Base-by-base conservation (phyloP, 2,797 vertebrate species). In the Siniperca obscura region DNA sequence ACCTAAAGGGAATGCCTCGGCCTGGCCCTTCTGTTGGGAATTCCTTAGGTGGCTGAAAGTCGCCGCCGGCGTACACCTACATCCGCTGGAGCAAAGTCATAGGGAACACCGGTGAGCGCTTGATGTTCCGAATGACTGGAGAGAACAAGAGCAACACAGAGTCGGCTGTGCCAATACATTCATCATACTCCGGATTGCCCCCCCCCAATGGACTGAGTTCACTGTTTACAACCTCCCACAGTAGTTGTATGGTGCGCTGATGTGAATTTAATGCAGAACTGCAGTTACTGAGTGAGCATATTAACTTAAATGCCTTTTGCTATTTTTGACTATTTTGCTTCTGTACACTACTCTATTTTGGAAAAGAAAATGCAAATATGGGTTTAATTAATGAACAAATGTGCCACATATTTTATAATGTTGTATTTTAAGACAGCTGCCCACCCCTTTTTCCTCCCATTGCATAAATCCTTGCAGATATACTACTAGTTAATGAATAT, bases 91-190 rank as follows among this genome's bases (percentile, higher is more conserved):
- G 93, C 92, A 94, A 94, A 95, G 94, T 94, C 94, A 93, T 46
- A 55, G 81, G 76, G 82, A 93, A 91, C 88, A 84, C 92, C 85
- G 52, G 90, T 73, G 66, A 90, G 87, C 76, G 80, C 90, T 90
- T 89, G 84, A 90, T 92, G 94, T 95, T 95, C 92, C 90, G 85
- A 93, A 84, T 93, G 92, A 91, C 91, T 94, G 91, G 90, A 90
- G 90, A 93, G 90, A 92, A 91, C 91, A 89, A 90, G 92, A 90
- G 84, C 83, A 91, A 93, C 90, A 93, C 85, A 70, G 87, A 93
- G 90, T 87, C 61, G 70, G 82, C 89, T 89, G 83, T 85, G 84
- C 92, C 90, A 88, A 93, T 88, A 89, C 92, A 94, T 94, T 93
- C 88, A 92, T 93, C 93, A 94, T 92, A 89, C 85, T 91, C 88